A percentile compares a stretch with the other conserved stretches of the same genome.
phyloP scores from a whole-genome alignment of 2,113 vertebrate genomes.

The Austrofundulus limnaeus region DNA sequence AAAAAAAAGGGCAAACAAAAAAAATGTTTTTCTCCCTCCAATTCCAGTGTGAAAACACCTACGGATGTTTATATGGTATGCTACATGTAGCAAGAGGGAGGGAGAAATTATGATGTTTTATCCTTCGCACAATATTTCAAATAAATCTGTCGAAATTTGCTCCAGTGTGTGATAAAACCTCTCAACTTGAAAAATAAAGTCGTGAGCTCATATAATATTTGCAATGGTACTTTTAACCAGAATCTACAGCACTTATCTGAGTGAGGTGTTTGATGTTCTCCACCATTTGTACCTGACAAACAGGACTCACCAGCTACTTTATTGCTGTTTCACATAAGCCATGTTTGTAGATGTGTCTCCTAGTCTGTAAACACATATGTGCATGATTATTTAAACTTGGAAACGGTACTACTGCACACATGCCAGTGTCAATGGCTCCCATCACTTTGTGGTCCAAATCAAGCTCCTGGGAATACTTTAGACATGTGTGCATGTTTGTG shows the following conservation, averaged over 20 bases:
- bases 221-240: constrained; percentile 53
- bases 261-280: constrained; percentile 21
- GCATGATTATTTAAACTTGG: background rate
- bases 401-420: constrained; percentile 30
- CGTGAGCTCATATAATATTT: too few relatives aligned
- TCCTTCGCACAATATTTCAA: too few relatives aligned
- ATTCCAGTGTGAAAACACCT: too few relatives aligned
- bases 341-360: background rate
- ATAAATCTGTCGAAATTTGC: too few relatives aligned
- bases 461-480: constrained; percentile 42
- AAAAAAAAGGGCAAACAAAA: too few relatives aligned
- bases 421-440: background rate
- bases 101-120: too few relatives aligned
- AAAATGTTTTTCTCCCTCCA: too few relatives aligned
- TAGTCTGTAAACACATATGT: background rate
- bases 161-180: too few relatives aligned
- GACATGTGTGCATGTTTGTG: constrained; percentile 24
- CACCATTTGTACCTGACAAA: constrained; percentile 57
- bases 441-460: constrained; percentile 22
- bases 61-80: too few relatives aligned
- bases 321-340: background rate
- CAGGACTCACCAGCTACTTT: background rate
- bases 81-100: too few relatives aligned
- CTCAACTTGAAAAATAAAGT: too few relatives aligned
- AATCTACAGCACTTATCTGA: constrained; percentile 51